Base-by-base conservation (phyloP, 2,113 vertebrate genomes). In the Pollachius pollachius region DNA sequence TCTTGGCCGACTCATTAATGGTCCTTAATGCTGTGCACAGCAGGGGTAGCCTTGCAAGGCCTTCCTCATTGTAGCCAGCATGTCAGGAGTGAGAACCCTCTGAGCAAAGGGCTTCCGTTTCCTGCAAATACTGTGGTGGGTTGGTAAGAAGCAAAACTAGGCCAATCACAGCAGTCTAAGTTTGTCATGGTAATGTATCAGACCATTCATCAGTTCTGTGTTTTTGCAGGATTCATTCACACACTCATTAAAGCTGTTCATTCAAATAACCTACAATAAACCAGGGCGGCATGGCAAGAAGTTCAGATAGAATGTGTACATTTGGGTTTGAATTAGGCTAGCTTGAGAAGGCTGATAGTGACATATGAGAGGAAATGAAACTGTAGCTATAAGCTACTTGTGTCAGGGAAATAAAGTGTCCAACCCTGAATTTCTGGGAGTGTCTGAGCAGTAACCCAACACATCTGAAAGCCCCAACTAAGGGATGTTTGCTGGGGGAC, bases 331-430 rank as follows among this genome's bases (percentile, higher is more conserved):
- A 12, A 7, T 9, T 48, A 9, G 11, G 54, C 16, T 17, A 57
- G 15, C 15, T 13, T 6, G 54, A 57, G 3, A 57, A 16, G 54
- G 54, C 54, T 57, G n/a, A 16, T 18, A 16, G 54, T 57, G 54
- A 17, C 54, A 57, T n/a, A 1, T n/a, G 15, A n/a, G 62, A 70
- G 83, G 80, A 85, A 87, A 71, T 70, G 75, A n/a, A 85, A 80
- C 77, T 73, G 59, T 18, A 71, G 37, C n/a, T 65, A 64, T 67
- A 69, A 74, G 72, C 70, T 71, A 59, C 23, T 81, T 77, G 70
- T 69, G 54, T 48, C 66, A 54, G 17, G 48, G 30, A 68, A 66
- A n/a, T 69, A 56, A 27, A 64, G 5, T 25, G 15, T 62, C 9
- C 30, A 37, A 48, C 52, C 30, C n/a, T 4, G 5, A 37, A 17